Percentiles rank a stretch among this genome's conserved stretches.
Conservation (phyloP, 2,797 vertebrate genomes). For the Limnodromus scolopaceus region DNA sequence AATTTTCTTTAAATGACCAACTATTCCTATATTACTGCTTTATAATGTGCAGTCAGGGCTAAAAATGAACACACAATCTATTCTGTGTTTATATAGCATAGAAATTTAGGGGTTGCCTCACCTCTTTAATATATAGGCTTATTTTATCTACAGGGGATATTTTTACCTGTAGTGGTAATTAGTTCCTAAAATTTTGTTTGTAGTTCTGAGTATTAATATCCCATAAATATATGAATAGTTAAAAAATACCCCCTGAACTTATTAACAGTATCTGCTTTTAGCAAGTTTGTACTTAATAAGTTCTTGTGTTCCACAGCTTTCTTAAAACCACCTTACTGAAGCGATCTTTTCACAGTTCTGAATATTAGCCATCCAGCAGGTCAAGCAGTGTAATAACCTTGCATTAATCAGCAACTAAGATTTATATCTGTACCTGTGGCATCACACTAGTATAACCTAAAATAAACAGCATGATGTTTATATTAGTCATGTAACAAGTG, state of each 20-base stretch:
- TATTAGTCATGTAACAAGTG: conserved; percentile 47
- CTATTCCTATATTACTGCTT: background rate
- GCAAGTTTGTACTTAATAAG: conserved; percentile 78
- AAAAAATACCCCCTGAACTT: conserved; percentile 29
- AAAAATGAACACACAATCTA: background rate
- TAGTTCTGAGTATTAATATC: background rate
- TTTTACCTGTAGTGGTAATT: background rate
- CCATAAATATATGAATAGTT: background rate
- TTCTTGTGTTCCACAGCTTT: conserved; percentile 83
- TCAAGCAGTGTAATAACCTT: conserved; percentile 80
- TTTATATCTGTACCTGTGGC: conserved; percentile 77
- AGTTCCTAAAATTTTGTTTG: background rate
- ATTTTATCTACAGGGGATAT: background rate
- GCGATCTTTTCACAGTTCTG: conserved; percentile 80
- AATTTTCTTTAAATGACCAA: background rate
- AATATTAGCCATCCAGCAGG: conserved; percentile 81
- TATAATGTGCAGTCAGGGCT: background rate
- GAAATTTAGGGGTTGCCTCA: background rate
- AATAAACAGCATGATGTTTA: conserved; percentile 69
- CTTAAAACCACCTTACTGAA: conserved; percentile 81
- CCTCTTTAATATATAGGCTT: background rate
- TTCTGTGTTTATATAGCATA: background rate
- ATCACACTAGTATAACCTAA: conserved; percentile 60
- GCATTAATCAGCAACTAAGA: conserved; percentile 84
- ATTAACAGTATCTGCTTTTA: conserved; percentile 77